Base-by-base conservation (phyloP, 2,797 vertebrate species). In the Heterohyrax brucei region DNA sequence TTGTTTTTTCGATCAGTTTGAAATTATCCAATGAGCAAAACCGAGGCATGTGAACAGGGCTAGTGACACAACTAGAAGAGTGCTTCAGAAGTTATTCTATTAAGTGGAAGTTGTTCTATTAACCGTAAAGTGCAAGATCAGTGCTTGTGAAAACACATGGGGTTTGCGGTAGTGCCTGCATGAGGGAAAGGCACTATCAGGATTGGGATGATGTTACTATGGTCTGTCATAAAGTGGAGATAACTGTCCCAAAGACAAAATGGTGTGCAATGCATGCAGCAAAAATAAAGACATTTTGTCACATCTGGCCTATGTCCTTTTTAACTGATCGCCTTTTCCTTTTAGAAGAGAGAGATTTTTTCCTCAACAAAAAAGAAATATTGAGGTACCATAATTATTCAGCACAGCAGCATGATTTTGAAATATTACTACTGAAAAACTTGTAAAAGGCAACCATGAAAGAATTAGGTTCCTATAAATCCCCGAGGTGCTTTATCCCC, bases 391-490 rank as follows among this genome's bases (percentile, higher is more conserved):
- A 87, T 22, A 6, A 61, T 92, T 91, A 79, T 87, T 56, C 61
- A 76, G 0, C 39, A 22, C 28, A 83, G 24, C n/a, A 83, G 26
- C 10, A 91, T 91, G 46, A 82, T 92, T 90, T 61, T 79, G 50
- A 97, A 96, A 90, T 79, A 87, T 24, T 80, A 48, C 24, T 89
- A 18, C 48, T 79, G 44, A 24, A 66, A 78, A 86, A 93, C 70
- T 68, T 87, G 68, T 61, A 89, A 87, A 70, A 46, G 39, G 10
- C n/a, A 93, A 66, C 12, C 2, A 44, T 30, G 53, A 77, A 88
- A 91, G 59, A 62, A 64, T 14, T 64, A 56, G 46, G 2, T 89
- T 89, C 56, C 44, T 62, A 7, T 70, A 88, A 94, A 82, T 68
- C 48, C 5, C 9, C 53, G 19, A 1, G 1, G 26, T 50, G 22